Evolutionary conservation across 2,888 invertebrate species (phyloP).

Genomic region (Drosophila neotestacea): DNA sequence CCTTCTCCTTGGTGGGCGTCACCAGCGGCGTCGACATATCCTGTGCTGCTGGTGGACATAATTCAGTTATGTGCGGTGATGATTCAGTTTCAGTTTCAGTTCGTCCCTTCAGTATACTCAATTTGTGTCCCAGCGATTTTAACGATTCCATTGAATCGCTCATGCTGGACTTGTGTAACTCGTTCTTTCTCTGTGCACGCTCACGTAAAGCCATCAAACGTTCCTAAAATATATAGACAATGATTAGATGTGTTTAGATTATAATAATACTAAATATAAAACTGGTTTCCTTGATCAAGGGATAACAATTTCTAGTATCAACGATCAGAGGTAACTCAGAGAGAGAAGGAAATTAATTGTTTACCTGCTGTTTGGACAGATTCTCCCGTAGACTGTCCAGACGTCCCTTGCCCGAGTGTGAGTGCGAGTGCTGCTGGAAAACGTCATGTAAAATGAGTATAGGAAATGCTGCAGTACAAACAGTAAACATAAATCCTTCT

Average conservation of each 20-base stretch:
- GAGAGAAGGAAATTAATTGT: background rate
- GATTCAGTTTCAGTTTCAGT: background rate
- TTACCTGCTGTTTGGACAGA: constrained; percentile 67
- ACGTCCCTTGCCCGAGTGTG: constrained; percentile 50
- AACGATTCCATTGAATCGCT: constrained; percentile 67
- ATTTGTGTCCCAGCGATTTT: constrained; percentile 50
- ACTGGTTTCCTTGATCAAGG: too few relatives aligned
- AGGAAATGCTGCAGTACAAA: too few relatives aligned
- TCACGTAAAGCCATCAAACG: constrained; percentile 63
- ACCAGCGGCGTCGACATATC: constrained; percentile 46
- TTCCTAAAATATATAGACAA: constrained; percentile 34
- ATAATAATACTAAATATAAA: too few relatives aligned
- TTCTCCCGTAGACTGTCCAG: constrained; percentile 66
- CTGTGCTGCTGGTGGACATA: constrained; percentile 2
- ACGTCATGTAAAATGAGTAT: too few relatives aligned
- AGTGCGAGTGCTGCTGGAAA: too few relatives aligned
- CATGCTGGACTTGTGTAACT: constrained; percentile 35
- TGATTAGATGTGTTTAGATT: too few relatives aligned
- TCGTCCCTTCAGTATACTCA: constrained; percentile 31
- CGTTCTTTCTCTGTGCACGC: constrained; percentile 54
- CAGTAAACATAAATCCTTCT: too few relatives aligned
- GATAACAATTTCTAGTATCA: too few relatives aligned
- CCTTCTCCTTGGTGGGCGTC: constrained; percentile 19
- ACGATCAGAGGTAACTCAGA: too few relatives aligned
- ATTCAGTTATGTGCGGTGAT: background rate